phyloP scores from a whole-genome alignment of 1,140 invertebrate species.

The Protaetia brevitarsis region DNA sequence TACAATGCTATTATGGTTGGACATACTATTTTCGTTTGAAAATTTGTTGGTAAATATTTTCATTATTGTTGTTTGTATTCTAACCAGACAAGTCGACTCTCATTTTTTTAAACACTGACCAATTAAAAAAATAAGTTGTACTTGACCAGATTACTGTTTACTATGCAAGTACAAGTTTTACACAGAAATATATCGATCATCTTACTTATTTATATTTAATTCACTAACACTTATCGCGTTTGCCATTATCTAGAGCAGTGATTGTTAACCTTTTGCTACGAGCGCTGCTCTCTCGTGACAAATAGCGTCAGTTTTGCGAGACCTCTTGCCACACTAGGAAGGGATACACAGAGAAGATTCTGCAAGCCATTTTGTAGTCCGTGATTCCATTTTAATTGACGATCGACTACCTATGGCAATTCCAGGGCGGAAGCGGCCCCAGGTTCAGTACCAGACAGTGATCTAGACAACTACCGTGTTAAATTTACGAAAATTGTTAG shows the following conservation, averaged over 20 bases:
- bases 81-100: no score
- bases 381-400: constrained; percentile 5
- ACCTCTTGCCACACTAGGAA: constrained; percentile 17
- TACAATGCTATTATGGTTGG: no score
- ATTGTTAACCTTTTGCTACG: constrained; percentile 18
- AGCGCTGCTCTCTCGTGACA: constrained; percentile 23
- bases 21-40: no score
- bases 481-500: constrained; percentile 17
- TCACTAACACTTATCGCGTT: constrained; percentile 19
- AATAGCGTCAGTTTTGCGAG: constrained; percentile 3
- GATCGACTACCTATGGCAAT: constrained; percentile 17
- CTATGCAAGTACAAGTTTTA: not conserved
- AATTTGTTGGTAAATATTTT: no score
- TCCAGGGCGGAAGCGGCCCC: constrained; percentile 17
- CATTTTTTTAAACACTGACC: no score
- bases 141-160: not conserved
- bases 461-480: constrained; percentile 19
- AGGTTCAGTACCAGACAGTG: constrained; percentile 21
- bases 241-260: constrained; percentile 20
- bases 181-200: not conserved
- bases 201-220: constrained; percentile 13
- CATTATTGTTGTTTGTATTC: no score
- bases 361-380: constrained; percentile 22
- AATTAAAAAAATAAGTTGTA: not conserved
- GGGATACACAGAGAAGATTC: constrained; percentile 21